These are phyloP conservation scores for Sprattus sprattus DNA, from an alignment of 2,113 vertebrate genomes.

Conservation along the genomic window DNA sequence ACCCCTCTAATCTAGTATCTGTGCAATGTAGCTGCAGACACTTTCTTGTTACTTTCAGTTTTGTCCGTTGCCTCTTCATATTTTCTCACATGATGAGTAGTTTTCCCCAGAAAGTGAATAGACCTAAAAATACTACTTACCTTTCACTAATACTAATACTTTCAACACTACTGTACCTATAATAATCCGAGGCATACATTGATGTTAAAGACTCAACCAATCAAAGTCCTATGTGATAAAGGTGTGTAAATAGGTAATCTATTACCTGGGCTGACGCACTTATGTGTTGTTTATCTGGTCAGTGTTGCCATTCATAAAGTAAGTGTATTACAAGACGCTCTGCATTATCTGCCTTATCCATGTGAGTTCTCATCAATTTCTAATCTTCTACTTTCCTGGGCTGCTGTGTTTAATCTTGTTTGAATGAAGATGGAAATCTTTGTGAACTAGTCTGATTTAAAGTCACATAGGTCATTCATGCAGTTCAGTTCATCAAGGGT, in stretches of 20 bases:
- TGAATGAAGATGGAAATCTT: neutral
- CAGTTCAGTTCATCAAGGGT: neutral
- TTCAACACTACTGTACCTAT: neutral
- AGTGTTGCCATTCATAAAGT: neutral
- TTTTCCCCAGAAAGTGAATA: neutral
- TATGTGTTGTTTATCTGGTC: neutral
- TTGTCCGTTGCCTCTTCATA: neutral
- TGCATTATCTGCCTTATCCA: neutral
- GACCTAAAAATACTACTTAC: neutral
- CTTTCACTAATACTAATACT: neutral
- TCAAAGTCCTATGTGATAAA: neutral
- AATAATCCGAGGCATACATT: neutral
- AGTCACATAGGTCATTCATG: neutral
- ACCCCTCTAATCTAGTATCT: neutral
- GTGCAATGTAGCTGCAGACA: neutral
- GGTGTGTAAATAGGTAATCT: neutral
- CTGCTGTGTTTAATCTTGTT: neutral
- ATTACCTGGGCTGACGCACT: constrained; percentile 1
- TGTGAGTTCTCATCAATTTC: neutral
- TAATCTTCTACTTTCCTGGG: neutral
- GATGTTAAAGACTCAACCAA: neutral
- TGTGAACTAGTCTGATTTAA: neutral
- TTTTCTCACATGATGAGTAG: neutral
- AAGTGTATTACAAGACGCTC: neutral
- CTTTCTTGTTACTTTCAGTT: neutral